phyloP scores from a whole-genome alignment of 35 echinoderm and acorn worm species.

The Eucidaris tribuloides region DNA sequence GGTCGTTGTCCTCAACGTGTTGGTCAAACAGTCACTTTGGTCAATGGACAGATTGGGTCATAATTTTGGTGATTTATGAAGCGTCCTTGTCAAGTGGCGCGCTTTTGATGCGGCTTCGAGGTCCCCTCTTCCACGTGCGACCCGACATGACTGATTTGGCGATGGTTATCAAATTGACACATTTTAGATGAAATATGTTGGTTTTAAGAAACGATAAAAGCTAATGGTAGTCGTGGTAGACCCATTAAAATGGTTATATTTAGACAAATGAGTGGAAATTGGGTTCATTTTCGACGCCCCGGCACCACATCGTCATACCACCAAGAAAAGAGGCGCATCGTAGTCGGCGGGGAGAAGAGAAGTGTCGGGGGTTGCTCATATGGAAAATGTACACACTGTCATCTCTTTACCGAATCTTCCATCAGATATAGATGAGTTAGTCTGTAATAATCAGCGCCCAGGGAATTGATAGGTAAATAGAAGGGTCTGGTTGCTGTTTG shows the following conservation, averaged over 20 bases:
- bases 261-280: background rate
- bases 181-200: background rate
- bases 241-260: slow-evolving; percentile 13
- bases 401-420: too few species aligned
- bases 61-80: too few species aligned
- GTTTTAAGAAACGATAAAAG: background rate
- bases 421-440: background rate
- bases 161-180: background rate
- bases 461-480: slow-evolving; percentile 10
- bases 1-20: too few species aligned
- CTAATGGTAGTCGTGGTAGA: slow-evolving; percentile 13
- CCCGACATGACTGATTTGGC: slow-evolving; percentile 10
- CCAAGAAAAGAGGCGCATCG: too few species aligned
- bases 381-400: slow-evolving; percentile 9
- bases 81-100: too few species aligned
- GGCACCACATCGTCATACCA: background rate
- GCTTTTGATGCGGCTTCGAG: too few species aligned
- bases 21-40: too few species aligned
- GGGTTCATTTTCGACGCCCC: background rate
- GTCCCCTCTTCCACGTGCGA: background rate
- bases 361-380: background rate
- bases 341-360: too few species aligned
- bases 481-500: background rate
- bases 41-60: too few species aligned
- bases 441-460: background rate